Conservation (phyloP, 2,888 invertebrate genomes). For the Byasa hedistus region DNA sequence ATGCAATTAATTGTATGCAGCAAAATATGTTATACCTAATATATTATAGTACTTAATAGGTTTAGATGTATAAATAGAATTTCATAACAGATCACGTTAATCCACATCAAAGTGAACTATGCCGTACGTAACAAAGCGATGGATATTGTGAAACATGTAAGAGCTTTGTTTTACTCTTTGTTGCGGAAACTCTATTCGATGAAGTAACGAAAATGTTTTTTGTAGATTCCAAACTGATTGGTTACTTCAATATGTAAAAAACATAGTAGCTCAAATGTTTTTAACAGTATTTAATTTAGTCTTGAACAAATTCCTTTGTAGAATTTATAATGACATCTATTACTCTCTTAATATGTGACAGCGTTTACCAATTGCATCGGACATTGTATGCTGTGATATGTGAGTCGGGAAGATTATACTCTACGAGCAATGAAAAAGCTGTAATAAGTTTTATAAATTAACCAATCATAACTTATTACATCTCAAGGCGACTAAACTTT, state of each 20-base stretch:
- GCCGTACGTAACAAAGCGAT: conserved; percentile 1
- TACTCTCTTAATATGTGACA: too few relatives aligned
- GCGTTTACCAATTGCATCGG: too few relatives aligned
- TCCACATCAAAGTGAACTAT: conserved; percentile 12
- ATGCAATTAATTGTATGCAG: too few relatives aligned
- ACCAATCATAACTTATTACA: background rate
- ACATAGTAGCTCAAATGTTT: background rate
- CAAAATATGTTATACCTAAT: too few relatives aligned
- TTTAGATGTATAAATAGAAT: background rate
- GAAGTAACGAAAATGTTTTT: background rate
- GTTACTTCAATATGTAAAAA: background rate
- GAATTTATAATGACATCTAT: too few relatives aligned
- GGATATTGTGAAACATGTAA: background rate
- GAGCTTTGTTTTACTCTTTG: background rate
- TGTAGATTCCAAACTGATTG: background rate
- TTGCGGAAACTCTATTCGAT: background rate
- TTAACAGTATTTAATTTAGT: background rate
- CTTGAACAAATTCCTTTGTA: background rate
- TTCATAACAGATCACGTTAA: background rate
- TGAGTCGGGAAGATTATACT: too few relatives aligned
- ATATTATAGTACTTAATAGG: background rate
- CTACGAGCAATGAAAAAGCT: too few relatives aligned
- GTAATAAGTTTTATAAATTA: too few relatives aligned
- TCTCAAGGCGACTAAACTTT: background rate
- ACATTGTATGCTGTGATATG: too few relatives aligned